Conservation (phyloP, 2,797 vertebrate genomes). For the Fistularia commersonii region DNA sequence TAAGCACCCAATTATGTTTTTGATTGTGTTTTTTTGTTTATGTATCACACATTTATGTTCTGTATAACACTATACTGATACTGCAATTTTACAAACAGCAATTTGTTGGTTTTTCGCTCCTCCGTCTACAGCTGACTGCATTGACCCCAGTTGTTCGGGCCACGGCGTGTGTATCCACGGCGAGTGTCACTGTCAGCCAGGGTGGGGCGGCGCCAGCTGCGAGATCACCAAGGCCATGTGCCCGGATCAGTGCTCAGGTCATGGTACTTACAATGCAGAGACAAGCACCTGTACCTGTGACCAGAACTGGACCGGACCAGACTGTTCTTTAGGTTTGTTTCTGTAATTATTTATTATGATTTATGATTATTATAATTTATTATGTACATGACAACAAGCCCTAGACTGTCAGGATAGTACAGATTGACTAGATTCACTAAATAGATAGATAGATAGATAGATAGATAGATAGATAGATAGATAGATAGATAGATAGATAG, state of each 20-base stretch:
- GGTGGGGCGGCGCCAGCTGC: conserved; percentile 92
- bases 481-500: too few relatives aligned
- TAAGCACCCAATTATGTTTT: too few relatives aligned
- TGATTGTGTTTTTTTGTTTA: too few relatives aligned
- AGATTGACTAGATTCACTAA: too few relatives aligned
- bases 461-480: too few relatives aligned
- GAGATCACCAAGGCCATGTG: conserved; percentile 95
- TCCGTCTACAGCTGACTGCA: conserved; percentile 83
- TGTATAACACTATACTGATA: too few relatives aligned
- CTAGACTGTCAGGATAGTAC: too few relatives aligned
- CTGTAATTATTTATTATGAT: not conserved
- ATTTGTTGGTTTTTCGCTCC: not conserved
- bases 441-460: too few relatives aligned
- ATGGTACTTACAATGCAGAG: conserved; percentile 88
- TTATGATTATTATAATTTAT: too few relatives aligned
- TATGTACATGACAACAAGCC: too few relatives aligned
- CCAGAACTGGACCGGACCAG: conserved; percentile 91
- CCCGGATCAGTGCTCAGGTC: conserved; percentile 94
- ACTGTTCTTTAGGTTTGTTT: conserved; percentile 89
- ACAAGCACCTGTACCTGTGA: conserved; percentile 89
- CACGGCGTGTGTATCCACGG: conserved; percentile 93
- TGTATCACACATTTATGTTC: too few relatives aligned
- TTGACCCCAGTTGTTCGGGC: conserved; percentile 89
- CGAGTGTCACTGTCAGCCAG: conserved; percentile 92
- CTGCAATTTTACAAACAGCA: too few relatives aligned